These are phyloP conservation scores for Perizoma flavofasciatum DNA, from an alignment of 2,888 invertebrate species.

Conservation along the genomic window DNA sequence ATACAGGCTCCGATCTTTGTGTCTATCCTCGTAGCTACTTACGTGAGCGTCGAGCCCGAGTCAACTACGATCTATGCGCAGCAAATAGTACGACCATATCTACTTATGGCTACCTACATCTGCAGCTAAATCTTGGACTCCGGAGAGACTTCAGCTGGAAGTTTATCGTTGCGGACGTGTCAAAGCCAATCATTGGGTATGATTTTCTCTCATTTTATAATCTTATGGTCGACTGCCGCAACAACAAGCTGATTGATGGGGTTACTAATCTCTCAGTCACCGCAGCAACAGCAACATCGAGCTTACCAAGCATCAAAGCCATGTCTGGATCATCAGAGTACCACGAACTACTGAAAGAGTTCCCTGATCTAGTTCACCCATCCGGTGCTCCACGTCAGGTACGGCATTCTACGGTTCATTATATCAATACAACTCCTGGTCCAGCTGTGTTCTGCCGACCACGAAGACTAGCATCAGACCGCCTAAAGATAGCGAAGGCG, in stretches of 20 bases:
- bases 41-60: conserved; percentile 4
- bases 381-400: not conserved
- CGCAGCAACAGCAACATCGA: not conserved
- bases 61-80: conserved; percentile 1
- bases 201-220: conserved; percentile 36
- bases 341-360: too few species aligned
- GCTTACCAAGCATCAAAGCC: conserved; percentile 4
- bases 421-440: conserved; percentile 11
- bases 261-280: conserved; percentile 25
- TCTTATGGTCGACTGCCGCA: conserved; percentile 46
- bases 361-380: not conserved
- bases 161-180: conserved; percentile 5
- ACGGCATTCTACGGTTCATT: conserved; percentile 4
- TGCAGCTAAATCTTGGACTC: conserved; percentile 1
- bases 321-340: too few species aligned
- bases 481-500: not conserved
- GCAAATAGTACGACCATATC: not conserved
- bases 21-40: conserved; percentile 33
- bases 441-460: conserved; percentile 29
- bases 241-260: conserved; percentile 38
- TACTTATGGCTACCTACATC: conserved; percentile 31
- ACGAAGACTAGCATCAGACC: conserved; percentile 29
- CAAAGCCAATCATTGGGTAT: conserved; percentile 2
- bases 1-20: conserved; percentile 33
- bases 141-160: conserved; percentile 6